Base-by-base conservation (phyloP, 2,888 invertebrate genomes). In the Ornithoptera priamus region DNA sequence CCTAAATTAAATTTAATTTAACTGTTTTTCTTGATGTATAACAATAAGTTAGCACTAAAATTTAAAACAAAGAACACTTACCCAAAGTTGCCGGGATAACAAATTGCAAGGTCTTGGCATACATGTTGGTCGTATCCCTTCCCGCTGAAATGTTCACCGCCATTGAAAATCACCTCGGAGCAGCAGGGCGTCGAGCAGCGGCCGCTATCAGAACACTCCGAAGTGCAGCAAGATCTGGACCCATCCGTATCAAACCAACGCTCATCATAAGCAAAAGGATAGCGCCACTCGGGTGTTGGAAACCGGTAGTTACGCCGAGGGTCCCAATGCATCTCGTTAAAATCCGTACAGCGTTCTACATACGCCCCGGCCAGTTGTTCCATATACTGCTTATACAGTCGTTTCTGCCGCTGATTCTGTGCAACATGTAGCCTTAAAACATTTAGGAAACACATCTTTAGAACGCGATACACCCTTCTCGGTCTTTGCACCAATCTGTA, bases 401-500 rank as follows among this genome's bases (percentile, higher is more conserved):
- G 84, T 81, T 93, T 93, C 81, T 93, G 93, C 20, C 90, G 83
- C 76, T 93, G 93, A 69, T 84, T 90, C 73, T 94, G 93, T 20
- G 91, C 89, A 57, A 94, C 92, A 73, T 94, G 94, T 39, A 94
- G 80, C 10, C 93, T 89, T 59, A 94, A 76, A 62, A 94, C 90
- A 81, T 94, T 94, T 20, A 94, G 82, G 78, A 94, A 93, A 81
- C 94, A 94, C 94, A 94, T 94, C 78, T 86, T 90, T 57, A 62
- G 24, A 18, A 42, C 2, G n/a, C 39, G 10, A 46, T 58, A 63
- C 63, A 53, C 59, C 15, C 59, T 36, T 50, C 30, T 22, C 22
- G 67, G n/a, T 62, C 80, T 81, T 74, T 80, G 80, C 77, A 88
- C 87, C 75, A 88, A 78, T 75, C 84, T 80, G 75, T 87, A 87